Conservation (phyloP, 2,888 invertebrate genomes). For the Myathropa florea region DNA sequence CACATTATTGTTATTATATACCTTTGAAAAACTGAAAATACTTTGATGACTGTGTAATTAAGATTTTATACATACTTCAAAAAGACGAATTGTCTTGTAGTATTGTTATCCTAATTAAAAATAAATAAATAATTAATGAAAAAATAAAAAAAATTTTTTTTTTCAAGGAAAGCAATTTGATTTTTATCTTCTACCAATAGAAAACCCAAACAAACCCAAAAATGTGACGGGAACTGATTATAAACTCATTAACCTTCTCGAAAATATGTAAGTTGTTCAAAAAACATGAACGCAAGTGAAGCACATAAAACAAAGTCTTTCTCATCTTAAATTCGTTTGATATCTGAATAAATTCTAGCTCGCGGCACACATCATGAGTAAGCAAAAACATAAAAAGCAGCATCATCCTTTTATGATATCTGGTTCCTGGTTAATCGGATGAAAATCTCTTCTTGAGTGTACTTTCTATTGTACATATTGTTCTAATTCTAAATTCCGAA, state of each 20-base stretch:
- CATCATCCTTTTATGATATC: not conserved
- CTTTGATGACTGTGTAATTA: too few relatives aligned
- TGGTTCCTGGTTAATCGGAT: not conserved
- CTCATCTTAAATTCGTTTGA: not conserved
- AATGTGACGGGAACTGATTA: too few relatives aligned
- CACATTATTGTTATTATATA: too few relatives aligned
- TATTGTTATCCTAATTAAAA: too few relatives aligned
- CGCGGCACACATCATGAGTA: not conserved
- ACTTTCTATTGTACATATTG: not conserved
- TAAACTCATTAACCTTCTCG: not conserved
- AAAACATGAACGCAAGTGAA: not conserved
- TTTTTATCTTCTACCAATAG: too few relatives aligned
- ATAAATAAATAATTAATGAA: too few relatives aligned
- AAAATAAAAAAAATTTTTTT: too few relatives aligned
- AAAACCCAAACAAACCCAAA: too few relatives aligned
- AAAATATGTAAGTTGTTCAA: not conserved
- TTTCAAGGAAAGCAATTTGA: too few relatives aligned
- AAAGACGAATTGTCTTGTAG: too few relatives aligned
- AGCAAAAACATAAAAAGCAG: not conserved
- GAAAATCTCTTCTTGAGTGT: not conserved
- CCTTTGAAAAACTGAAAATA: too few relatives aligned
- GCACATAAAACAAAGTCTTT: not conserved
- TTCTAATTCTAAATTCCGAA: not conserved
- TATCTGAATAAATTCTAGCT: not conserved
- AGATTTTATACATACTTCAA: too few relatives aligned